A percentile compares a stretch with the other conserved stretches of the same genome.
phyloP scores from a whole-genome alignment of 2,888 invertebrate genomes.

The Athetis lepigone region DNA sequence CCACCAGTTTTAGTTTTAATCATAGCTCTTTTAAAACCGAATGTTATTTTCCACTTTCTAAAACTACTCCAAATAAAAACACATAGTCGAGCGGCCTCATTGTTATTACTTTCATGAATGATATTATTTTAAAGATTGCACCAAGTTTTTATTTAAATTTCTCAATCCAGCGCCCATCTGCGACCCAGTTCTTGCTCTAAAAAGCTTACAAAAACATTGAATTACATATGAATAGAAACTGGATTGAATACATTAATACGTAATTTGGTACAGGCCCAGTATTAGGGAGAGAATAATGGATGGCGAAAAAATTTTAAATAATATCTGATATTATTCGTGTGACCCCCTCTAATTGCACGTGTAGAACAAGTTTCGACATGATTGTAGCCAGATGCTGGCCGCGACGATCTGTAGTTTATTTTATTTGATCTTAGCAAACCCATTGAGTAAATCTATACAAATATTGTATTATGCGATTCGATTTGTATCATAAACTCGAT shows the following conservation, averaged over 20 bases:
- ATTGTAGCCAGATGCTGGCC: slow-evolving; percentile 70
- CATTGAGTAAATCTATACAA: slow-evolving; percentile 22
- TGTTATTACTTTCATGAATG: slow-evolving; percentile 60
- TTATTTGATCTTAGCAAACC: slow-evolving; percentile 6
- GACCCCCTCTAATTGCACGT: slow-evolving; percentile 82
- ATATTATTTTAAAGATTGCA: slow-evolving; percentile 72
- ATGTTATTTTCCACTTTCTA: slow-evolving; percentile 34
- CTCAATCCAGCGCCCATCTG: slow-evolving; percentile 86
- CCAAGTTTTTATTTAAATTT: slow-evolving; percentile 85
- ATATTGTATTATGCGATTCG: slow-evolving; percentile 16
- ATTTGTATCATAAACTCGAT: slow-evolving; percentile 22
- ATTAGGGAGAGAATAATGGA: slow-evolving; percentile 87
- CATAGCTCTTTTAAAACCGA: slow-evolving; percentile 7
- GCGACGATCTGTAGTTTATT: slow-evolving; percentile 33
- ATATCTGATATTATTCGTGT: slow-evolving; percentile 70
- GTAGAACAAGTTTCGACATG: slow-evolving; percentile 82
- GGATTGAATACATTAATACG: slow-evolving; percentile 89
- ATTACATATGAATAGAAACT: slow-evolving; percentile 89
- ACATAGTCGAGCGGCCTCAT: slow-evolving; percentile 30
- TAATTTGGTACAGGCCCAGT: slow-evolving; percentile 87
- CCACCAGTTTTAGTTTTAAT: slow-evolving; percentile 14
- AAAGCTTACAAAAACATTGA: slow-evolving; percentile 86
- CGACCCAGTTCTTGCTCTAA: slow-evolving; percentile 85
- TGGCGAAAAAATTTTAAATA: slow-evolving; percentile 85
- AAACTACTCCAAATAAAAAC: slow-evolving; percentile 37